A percentile compares a stretch with the other conserved stretches of the same genome.
These are phyloP conservation scores for Arctocebus calabarensis DNA, from an alignment of 2,797 vertebrate genomes.

Conservation along the genomic window DNA sequence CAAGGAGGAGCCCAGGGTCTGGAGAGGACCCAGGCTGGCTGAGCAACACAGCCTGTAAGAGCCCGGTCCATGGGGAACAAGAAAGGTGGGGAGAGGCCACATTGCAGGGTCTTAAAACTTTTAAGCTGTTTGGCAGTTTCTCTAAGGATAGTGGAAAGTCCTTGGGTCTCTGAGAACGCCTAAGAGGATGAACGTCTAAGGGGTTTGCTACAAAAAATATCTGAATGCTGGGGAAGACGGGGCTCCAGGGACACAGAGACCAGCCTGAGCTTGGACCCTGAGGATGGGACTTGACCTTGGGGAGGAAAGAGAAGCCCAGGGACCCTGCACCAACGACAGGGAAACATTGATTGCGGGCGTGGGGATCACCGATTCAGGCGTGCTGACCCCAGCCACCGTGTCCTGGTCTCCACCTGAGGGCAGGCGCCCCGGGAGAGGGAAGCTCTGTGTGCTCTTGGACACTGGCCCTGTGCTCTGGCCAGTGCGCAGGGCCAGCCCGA, in stretches of 20 bases:
- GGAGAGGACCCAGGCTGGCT: accelerated
- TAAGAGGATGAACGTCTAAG: neutral
- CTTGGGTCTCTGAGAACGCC: neutral
- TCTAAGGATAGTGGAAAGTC: neutral
- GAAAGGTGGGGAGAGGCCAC: neutral
- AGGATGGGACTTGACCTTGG: accelerated
- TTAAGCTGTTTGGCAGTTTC: accelerated
- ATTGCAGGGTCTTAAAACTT: accelerated
- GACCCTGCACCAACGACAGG: accelerated
- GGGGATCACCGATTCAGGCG: accelerated
- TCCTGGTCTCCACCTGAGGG: no score
- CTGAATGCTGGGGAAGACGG: neutral
- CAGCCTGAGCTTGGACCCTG: accelerated
- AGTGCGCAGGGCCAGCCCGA: accelerated
- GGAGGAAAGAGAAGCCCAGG: accelerated
- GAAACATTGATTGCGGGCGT: accelerated
- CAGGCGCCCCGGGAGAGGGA: accelerated
- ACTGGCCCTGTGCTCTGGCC: neutral
- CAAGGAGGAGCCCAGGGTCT: accelerated
- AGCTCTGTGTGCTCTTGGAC: accelerated
- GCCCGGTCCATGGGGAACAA: accelerated
- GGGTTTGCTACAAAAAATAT: neutral
- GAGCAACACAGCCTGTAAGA: accelerated
- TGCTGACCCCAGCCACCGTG: accelerated
- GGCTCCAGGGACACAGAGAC: accelerated